Evolutionary conservation across 2,888 invertebrate genomes (phyloP).

Genomic region (Terebella lapidaria): DNA sequence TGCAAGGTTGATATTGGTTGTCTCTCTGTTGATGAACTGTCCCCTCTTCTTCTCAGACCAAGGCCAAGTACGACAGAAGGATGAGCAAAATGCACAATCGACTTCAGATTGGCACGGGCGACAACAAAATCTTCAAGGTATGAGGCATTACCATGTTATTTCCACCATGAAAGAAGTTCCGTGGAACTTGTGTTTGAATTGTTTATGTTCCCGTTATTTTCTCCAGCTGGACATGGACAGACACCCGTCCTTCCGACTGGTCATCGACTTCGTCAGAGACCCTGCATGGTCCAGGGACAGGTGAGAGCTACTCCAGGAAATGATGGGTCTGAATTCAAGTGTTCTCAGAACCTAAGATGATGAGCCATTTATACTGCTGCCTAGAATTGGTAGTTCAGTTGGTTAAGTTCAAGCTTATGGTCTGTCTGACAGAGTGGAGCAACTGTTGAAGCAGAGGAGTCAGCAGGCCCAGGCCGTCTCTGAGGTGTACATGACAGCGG

Average conservation of each 20-base stretch:
- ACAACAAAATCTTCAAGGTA: not conserved
- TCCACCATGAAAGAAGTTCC: no score
- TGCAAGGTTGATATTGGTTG: not conserved
- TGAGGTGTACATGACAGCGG: slow-evolving; percentile 39
- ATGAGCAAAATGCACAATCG: slow-evolving; percentile 4
- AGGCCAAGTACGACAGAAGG: slow-evolving; percentile 4
- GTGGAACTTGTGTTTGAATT: no score
- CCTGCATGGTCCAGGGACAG: slow-evolving; percentile 36
- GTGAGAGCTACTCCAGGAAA: slow-evolving; percentile 10
- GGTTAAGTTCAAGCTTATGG: no score
- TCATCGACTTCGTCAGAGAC: slow-evolving; percentile 49
- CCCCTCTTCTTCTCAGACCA: slow-evolving; percentile 8
- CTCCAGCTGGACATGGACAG: not conserved
- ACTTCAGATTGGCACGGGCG: not conserved
- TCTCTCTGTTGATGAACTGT: not conserved
- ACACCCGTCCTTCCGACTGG: slow-evolving; percentile 42
- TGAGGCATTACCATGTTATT: no score
- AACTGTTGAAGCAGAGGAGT: slow-evolving; percentile 41
- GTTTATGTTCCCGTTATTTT: no score
- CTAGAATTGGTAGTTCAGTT: no score
- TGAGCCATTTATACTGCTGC: no score
- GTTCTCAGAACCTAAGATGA: no score
- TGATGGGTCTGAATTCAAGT: no score
- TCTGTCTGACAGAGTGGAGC: slow-evolving; percentile 46
- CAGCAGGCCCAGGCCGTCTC: slow-evolving; percentile 40